Percentiles rank a stretch among this genome's conserved stretches.
Evolutionary conservation across 2,888 invertebrate genomes (phyloP).

Genomic region (Homarus gammarus): DNA sequence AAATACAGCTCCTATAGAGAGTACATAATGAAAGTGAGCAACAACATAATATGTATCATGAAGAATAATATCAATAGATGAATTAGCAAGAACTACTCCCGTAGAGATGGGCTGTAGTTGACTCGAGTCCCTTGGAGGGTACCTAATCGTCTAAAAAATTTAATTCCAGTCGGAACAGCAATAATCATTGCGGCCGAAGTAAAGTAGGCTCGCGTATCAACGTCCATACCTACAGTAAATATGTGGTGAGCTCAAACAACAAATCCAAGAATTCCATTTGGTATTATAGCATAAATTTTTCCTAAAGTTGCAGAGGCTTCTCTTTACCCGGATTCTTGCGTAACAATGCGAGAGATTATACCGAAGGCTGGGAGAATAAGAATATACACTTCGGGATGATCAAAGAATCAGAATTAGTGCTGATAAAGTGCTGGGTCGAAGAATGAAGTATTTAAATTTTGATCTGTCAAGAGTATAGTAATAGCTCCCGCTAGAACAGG

Average conservation of each 20-base stretch:
- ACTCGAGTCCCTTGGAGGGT: conserved; percentile 84
- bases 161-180: no score
- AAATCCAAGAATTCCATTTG: conserved; percentile 90
- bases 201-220: conserved; percentile 90
- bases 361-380: conserved; percentile 90
- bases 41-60: conserved; percentile 92
- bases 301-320: conserved; percentile 87
- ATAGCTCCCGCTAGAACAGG: conserved; percentile 90
- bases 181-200: conserved; percentile 90
- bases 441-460: conserved; percentile 89
- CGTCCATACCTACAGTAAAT: conserved; percentile 90
- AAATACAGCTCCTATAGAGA: conserved; percentile 90
- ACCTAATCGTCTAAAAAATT: no score
- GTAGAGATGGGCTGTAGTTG: conserved; percentile 83
- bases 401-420: conserved; percentile 93
- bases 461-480: conserved; percentile 88
- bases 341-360: conserved; percentile 88
- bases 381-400: conserved; percentile 92
- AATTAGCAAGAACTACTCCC: conserved; percentile 84
- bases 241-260: conserved; percentile 92
- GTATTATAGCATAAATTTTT: conserved; percentile 90
- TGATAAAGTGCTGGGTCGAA: conserved; percentile 89
- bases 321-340: conserved; percentile 87
- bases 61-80: conserved; percentile 87
- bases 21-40: conserved; percentile 90